Evolutionary conservation across 2,797 vertebrate species (phyloP), one percentile per base, ranked within the genome.

Genomic region (Diceros bicornis): DNA sequence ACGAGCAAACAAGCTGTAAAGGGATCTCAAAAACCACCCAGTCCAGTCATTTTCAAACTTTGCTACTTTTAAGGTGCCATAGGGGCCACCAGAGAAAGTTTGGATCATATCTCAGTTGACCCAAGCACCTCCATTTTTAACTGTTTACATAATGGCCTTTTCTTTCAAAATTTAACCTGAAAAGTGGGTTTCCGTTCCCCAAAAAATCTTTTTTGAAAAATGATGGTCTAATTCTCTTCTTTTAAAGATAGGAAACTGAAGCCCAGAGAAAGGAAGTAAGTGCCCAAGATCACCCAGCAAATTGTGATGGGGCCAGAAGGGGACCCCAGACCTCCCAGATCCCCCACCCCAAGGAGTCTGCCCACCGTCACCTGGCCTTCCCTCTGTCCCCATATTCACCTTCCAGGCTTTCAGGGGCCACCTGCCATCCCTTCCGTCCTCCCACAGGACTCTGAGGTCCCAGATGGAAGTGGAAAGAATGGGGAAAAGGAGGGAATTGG

Each of bases 81-180:
- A 2, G 1, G 27, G 21, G 6, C 21, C 62, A 5, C 27, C 52
- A 29, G 25, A 23, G 66, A 68, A 27, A 14, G 2, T 7, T 25
- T 3, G 32, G 14, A 52, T 14, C 2, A 0, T 0, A 0, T 5
- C 27, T 27, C 25, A 0, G 44, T 25, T 3, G 4, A 11, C 69
- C 47, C 29, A 25, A 37, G 8, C 29, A 25, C 21, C 32, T 87
- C 61, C 25, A 9, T 25, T 44, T 86, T 78, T 59, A 69, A 44
- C 59, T n/a, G 10, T 47, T 72, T 41, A 4, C 34, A 29, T 10
- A 14, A 2, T 34, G 8, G 16, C 20, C 13, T 96, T 95, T 41
- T 66, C 25, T 96, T 95, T 74, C 74, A 64, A 71, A 92, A 10
- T 83, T 52, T 75, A 50, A 61, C 25, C 78, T 34, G 25, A 52